Base-by-base conservation (phyloP, 2,888 invertebrate species). In the Eudasyphora cyanicolor region DNA sequence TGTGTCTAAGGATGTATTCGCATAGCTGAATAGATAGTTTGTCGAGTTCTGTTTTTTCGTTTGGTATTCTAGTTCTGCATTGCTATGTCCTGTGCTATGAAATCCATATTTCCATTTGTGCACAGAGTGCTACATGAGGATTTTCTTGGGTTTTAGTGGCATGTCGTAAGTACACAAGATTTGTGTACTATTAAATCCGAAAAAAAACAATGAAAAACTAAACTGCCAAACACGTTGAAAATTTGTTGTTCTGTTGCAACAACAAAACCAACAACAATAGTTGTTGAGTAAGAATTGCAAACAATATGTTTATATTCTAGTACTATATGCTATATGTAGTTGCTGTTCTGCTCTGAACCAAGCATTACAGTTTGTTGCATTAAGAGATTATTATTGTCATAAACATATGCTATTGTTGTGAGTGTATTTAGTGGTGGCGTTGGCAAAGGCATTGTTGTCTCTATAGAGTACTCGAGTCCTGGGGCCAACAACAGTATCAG, bases 181-280 rank as follows among this genome's bases (percentile, higher is more conserved):
- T n/a, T n/a, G n/a, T n/a, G n/a, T n/a, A n/a, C n/a, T n/a, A n/a
- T n/a, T n/a, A n/a, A n/a, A n/a, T n/a, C n/a, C n/a, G n/a, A 49
- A 17, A 10, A 49, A 45, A 3, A 45, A 45, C 45, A 49, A 45
- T 5, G 8, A 1, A 49, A 8, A 49, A 49, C 49, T 17, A 4
- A 49, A 49, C 49, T 49, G 49, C 49, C 49, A 49, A 49, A 49
- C 49, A 49, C 49, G 49, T 49, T 49, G 49, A n/a, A 49, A n/a
- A 19, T 49, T 45, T 45, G 45, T n/a, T 45, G 45, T 10, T 49
- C 4, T 49, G n/a, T 49, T n/a, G 49, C 49, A 49, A 49, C 49
- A 49, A 49, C n/a, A n/a, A n/a, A n/a, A n/a, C n/a, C n/a, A n/a
- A n/a, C n/a, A n/a, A n/a, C n/a, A 49, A 49, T 49, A 49, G 49